A percentile compares a stretch with the other conserved stretches of the same genome.
phyloP scores from a whole-genome alignment of 1,140 invertebrate genomes.

The Drosophila repletoides region DNA sequence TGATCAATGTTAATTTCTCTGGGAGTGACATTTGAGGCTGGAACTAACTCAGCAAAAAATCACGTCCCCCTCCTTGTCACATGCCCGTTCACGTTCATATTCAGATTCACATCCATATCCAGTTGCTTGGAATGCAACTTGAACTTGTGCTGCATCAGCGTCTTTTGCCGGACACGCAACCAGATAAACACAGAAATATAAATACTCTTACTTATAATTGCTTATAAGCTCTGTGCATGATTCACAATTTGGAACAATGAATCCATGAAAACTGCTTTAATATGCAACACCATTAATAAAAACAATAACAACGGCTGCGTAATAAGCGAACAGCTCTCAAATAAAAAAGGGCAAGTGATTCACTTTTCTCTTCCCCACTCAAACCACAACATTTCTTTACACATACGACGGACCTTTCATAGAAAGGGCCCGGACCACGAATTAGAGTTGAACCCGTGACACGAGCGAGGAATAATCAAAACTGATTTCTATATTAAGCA shows the following conservation, averaged over 20 bases:
- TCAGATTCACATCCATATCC: slow-evolving; percentile 12
- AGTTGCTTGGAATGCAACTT: slow-evolving; percentile 7
- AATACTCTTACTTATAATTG: not conserved
- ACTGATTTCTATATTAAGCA: no score
- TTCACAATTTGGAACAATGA: slow-evolving; percentile 17
- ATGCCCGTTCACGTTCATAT: not conserved
- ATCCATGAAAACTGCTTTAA: slow-evolving; percentile 14
- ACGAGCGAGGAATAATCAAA: no score
- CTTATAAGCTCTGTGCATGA: slow-evolving; percentile 16
- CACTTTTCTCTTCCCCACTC: slow-evolving; percentile 13
- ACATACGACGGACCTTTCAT: not conserved
- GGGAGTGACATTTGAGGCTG: not conserved
- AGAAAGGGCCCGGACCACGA: no score
- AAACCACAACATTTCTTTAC: not conserved
- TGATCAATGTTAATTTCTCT: not conserved
- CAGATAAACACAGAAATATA: slow-evolving; percentile 6
- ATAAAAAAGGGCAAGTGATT: slow-evolving; percentile 34
- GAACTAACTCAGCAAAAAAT: not conserved
- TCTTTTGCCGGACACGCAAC: not conserved
- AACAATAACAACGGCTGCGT: slow-evolving; percentile 14
- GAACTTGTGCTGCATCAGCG: slow-evolving; percentile 17
- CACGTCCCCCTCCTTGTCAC: not conserved
- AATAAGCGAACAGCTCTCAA: slow-evolving; percentile 10
- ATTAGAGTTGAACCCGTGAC: no score
- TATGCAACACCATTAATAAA: slow-evolving; percentile 20